Evolutionary conservation across 92 coral and sea anemone genomes (phyloP), one percentile per base, ranked within the genome.

Genomic region (Anthopleura xanthogrammica): DNA sequence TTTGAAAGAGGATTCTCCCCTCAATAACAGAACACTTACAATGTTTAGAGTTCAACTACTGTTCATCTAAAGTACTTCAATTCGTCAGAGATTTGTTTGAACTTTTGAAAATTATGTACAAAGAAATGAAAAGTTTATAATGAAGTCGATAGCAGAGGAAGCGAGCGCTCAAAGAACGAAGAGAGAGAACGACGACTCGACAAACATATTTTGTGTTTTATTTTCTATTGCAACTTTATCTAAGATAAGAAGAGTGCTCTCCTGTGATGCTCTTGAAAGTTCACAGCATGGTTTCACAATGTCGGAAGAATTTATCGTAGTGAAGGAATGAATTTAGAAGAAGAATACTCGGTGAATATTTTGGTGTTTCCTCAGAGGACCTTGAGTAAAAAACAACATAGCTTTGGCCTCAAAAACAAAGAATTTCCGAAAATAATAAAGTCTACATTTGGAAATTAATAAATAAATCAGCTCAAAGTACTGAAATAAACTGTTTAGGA

Each of bases 11-110:
- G 75, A 43, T 81, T 81, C 77, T 81, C 66, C 68, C 60, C 48
- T 68, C 84, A 81, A 81, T 81, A 81, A 81, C 77, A 81, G 23
- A 66, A 81, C 84, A 81, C 84, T 81, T 81, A 81, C 72, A 52
- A 24, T 60, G 84, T 81, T 81, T 81, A 81, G 84, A 70, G 72
- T 60, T 81, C 41, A 42, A 48, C 64, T 41, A 81, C 65, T 81
- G 77, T 81, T 70, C 77, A 68, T 70, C 48, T 70, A 81, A 77
- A 62, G 58, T 50, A 46, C 70, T 41, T 22, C 48, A 60, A 39
- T 81, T 36, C 41, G 76, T 12, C n/a, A 29, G 75, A 80, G 50
- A 79, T 79, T 68, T 68, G 74, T 68, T 68, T 68, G 74, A 68
- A 68, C 74, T 36, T 68, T 23, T 23, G 74, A 1, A 68, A 68